phyloP scores from a whole-genome alignment of 2,888 invertebrate species.

The Xestia rhomboidea region DNA sequence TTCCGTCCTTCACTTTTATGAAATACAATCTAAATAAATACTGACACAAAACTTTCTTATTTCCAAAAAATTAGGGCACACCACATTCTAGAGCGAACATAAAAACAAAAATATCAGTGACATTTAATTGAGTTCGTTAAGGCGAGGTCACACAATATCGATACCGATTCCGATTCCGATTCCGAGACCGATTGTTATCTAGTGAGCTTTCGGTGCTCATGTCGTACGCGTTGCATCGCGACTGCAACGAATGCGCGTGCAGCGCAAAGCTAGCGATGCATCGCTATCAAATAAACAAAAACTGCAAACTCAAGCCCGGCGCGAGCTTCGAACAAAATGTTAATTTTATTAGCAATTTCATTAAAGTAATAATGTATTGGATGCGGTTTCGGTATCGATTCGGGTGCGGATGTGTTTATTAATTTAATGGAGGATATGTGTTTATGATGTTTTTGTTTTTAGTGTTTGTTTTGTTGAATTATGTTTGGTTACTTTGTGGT shows the following conservation, averaged over 20 bases:
- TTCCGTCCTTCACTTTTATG: neutral
- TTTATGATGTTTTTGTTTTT: constrained; percentile 32
- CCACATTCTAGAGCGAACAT: constrained; percentile 42
- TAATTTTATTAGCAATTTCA: constrained; percentile 78
- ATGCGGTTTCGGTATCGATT: constrained; percentile 65
- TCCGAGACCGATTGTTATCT: constrained; percentile 69
- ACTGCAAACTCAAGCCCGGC: constrained; percentile 82
- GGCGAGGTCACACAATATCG: constrained; percentile 71
- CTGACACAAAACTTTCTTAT: constrained; percentile 3
- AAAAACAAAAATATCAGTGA: constrained; percentile 47
- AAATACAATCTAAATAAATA: constrained; percentile 11
- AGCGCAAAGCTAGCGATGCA: constrained; percentile 83
- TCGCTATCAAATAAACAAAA: constrained; percentile 89
- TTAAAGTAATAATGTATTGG: constrained; percentile 73
- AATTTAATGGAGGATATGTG: constrained; percentile 38
- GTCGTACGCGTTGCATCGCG: constrained; percentile 85
- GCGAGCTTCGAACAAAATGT: constrained; percentile 75
- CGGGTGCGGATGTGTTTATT: constrained; percentile 62
- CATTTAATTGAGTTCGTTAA: constrained; percentile 62
- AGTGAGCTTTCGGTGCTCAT: constrained; percentile 79
- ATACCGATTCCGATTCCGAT: constrained; percentile 67
- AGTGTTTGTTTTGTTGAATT: constrained; percentile 30
- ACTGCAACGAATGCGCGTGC: constrained; percentile 85
- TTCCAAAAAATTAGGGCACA: constrained; percentile 28
- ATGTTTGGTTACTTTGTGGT: neutral